phyloP scores from a whole-genome alignment of 2,113 vertebrate genomes.

The Ibidorhyncha struthersii region DNA sequence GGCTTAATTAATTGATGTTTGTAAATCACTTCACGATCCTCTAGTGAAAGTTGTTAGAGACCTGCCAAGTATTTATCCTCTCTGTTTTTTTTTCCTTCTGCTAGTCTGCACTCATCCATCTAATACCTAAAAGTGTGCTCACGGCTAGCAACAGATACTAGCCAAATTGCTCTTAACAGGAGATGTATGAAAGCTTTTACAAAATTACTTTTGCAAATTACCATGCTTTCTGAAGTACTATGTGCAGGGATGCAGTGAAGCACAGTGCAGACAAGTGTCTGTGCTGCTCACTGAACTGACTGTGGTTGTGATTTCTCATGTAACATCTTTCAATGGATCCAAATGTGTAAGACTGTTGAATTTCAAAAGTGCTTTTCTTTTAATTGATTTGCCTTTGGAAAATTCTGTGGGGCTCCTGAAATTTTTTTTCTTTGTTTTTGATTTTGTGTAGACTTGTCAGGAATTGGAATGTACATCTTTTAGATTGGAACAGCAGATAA shows the following conservation, averaged over 20 bases:
- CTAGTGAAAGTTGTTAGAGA: conserved; percentile 44
- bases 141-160: conserved; percentile 28
- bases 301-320: background rate
- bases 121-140: conserved; percentile 52
- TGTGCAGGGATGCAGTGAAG: background rate
- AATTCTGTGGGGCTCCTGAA: background rate
- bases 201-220: conserved; percentile 26
- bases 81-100: background rate
- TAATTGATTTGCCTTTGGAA: conserved; percentile 22
- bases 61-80: conserved; percentile 54
- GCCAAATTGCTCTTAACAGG: conserved; percentile 56
- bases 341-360: background rate
- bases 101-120: conserved; percentile 46
- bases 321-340: conserved; percentile 6
- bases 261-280: background rate
- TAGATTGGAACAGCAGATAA: background rate
- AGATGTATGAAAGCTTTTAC: conserved; percentile 42
- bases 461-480: background rate
- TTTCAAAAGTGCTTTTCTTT: conserved; percentile 16
- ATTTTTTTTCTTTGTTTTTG: background rate
- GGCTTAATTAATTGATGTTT: conserved; percentile 65
- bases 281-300: background rate
- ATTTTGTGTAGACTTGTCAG: background rate
- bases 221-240: conserved; percentile 25
- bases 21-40: conserved; percentile 57